phyloP scores from a whole-genome alignment of 2,888 invertebrate genomes.

The Drosophila borealis region DNA sequence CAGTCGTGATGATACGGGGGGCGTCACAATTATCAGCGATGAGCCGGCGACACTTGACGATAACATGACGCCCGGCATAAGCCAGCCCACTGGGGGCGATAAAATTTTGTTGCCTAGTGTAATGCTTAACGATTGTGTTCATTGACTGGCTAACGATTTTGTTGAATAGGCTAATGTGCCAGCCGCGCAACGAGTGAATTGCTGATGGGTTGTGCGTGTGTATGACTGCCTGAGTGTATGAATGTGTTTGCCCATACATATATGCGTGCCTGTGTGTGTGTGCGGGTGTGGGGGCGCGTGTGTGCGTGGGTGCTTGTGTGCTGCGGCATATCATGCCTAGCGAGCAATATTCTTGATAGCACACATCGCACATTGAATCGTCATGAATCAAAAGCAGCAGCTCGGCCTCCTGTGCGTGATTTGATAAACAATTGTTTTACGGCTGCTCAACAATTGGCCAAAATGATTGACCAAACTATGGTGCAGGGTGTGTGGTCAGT shows the following conservation, averaged over 20 bases:
- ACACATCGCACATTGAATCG: slow-evolving; percentile 42
- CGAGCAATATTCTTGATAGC: slow-evolving; percentile 64
- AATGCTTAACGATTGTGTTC: slow-evolving; percentile 76
- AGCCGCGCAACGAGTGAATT: slow-evolving; percentile 19
- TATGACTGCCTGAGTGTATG: slow-evolving; percentile 3
- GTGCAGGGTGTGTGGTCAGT: neutral
- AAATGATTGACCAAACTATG: slow-evolving; percentile 2
- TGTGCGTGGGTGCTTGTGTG: slow-evolving; percentile 3
- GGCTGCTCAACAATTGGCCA: slow-evolving; percentile 6
- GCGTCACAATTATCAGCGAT: slow-evolving; percentile 66
- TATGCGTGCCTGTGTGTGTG: too few relatives aligned
- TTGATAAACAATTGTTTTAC: slow-evolving; percentile 37
- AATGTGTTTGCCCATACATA: too few relatives aligned
- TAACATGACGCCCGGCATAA: slow-evolving; percentile 28
- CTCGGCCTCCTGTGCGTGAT: slow-evolving; percentile 45
- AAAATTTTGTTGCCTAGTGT: slow-evolving; percentile 78
- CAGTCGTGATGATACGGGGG: slow-evolving; percentile 26
- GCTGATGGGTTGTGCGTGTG: slow-evolving; percentile 20
- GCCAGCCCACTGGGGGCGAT: slow-evolving; percentile 46
- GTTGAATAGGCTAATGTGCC: slow-evolving; percentile 73
- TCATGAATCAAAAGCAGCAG: slow-evolving; percentile 51
- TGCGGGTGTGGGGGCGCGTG: neutral
- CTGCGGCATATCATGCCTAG: slow-evolving; percentile 60
- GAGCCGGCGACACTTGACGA: slow-evolving; percentile 69
- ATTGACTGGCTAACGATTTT: slow-evolving; percentile 76